Evolutionary conservation across 1,140 invertebrate species (phyloP), one percentile per base, ranked within the genome.

Genomic region (Euwallacea fornicatus): DNA sequence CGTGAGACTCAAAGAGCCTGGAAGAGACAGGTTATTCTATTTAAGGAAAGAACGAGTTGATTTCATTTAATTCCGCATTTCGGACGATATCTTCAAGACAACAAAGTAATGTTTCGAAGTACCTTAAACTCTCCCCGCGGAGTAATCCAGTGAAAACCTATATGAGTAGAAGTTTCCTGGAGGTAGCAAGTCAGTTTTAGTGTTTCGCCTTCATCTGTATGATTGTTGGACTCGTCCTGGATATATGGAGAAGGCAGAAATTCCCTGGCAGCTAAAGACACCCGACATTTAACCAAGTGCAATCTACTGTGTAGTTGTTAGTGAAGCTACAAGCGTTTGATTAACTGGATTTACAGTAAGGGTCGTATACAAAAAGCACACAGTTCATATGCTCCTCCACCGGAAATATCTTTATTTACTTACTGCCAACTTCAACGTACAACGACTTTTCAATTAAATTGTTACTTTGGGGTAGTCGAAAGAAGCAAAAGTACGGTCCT

Each of bases 401-500:
- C 46, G 13, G 9, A 50, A n/a, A 50, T 11, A 4, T 56, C 4
- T 41, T n/a, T 21, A 11, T 81, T 79, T 83, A 85, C 84, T 80
- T 76, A 82, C 81, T 46, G 72, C 80, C 76, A 76, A 83, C 82
- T 60, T 76, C 76, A 73, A 85, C 78, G 79, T 80, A 79, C 74
- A 73, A 77, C 76, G 70, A 70, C 72, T 66, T 33, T 62, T 78
- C 73, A 21, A 73, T 65, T 70, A 69, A 13, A 46, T 41, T 65
- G 33, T 54, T 44, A 13, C 66, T 71, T 10, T 71, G 70, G 13
- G 68, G 66, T 9, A 75, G 74, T 72, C 76, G 74, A 75, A 86
- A 85, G 44, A 68, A 74, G 79, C 88, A 89, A 68, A 9, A 66
- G 71, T 77, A 76, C 82, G 84, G 42, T 64, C 76, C 74, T 75